Percentiles rank a stretch among this genome's conserved stretches.
Conservation (phyloP, 2,113 vertebrate genomes). For the Delphinapterus leucas region DNA sequence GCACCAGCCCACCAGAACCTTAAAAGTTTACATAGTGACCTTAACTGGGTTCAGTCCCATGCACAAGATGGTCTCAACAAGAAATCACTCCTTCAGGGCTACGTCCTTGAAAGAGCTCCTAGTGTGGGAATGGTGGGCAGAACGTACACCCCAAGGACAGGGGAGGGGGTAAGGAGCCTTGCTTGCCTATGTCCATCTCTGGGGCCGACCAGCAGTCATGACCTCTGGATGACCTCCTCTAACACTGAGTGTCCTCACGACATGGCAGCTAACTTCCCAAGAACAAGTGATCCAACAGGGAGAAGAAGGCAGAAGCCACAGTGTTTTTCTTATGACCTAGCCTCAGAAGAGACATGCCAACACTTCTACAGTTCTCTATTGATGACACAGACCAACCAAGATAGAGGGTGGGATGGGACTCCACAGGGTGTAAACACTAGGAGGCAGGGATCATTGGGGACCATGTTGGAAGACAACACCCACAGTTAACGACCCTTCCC, state of each 20-base stretch:
- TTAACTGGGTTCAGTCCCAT: neutral
- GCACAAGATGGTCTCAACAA: neutral
- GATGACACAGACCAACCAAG: too few relatives aligned
- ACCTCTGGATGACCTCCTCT: neutral
- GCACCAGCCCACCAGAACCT: neutral
- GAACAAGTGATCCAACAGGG: neutral
- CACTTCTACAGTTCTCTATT: neutral
- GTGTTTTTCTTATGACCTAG: neutral
- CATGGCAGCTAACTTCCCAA: neutral
- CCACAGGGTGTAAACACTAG: neutral
- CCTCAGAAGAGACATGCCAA: neutral
- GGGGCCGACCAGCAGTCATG: neutral
- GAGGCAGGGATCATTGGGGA: neutral
- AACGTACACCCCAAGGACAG: rapidly evolving
- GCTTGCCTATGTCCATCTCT: neutral
- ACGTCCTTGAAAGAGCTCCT: neutral
- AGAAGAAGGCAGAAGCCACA: neutral
- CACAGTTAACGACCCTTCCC: neutral
- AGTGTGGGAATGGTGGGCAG: neutral
- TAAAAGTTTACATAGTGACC: neutral
- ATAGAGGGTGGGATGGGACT: neutral
- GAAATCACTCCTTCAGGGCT: neutral
- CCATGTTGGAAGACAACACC: neutral
- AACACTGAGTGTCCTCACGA: neutral
- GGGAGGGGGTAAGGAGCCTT: neutral